These are phyloP conservation scores for Mesochorus sp. DNA, from an alignment of 2,888 invertebrate genomes.

Conservation along the genomic window DNA sequence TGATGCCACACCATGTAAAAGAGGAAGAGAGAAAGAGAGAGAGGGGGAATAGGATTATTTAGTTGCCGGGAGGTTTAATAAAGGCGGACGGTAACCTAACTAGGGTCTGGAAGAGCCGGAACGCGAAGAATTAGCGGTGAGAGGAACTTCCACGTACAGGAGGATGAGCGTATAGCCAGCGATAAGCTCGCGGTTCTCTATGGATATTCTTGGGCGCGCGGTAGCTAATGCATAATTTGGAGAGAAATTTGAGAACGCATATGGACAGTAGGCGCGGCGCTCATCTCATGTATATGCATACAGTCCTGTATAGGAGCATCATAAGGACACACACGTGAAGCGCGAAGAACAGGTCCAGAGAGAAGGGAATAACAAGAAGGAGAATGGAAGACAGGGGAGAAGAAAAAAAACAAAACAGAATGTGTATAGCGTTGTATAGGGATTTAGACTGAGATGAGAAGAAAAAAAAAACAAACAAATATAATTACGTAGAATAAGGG, in stretches of 20 bases:
- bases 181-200: conserved; percentile 29
- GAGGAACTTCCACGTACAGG: not conserved
- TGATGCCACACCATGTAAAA: conserved; percentile 27
- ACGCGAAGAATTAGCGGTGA: conserved; percentile 17
- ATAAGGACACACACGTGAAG: conserved; percentile 35
- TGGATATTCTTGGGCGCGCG: conserved; percentile 47
- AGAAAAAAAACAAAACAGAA: conserved; percentile 10
- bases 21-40: conserved; percentile 21
- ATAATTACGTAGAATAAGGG: too few species aligned
- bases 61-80: conserved; percentile 68
- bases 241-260: conserved; percentile 67
- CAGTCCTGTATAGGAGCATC: not conserved
- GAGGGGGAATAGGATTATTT: conserved; percentile 63
- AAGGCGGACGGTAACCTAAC: conserved; percentile 66
- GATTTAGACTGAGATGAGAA: not conserved
- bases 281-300: not conserved
- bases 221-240: conserved; percentile 69
- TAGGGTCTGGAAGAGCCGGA: conserved; percentile 44
- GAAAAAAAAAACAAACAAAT: conserved; percentile 2
- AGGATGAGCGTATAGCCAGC: conserved; percentile 27
- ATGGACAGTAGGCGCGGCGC: conserved; percentile 47
- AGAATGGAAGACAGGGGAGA: not conserved
- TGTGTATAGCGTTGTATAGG: too few species aligned
- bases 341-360: conserved; percentile 37
- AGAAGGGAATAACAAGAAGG: conserved; percentile 12